Evolutionary conservation across 2,113 vertebrate species (phyloP).

Genomic region (Mesoclemmys tuberculata): DNA sequence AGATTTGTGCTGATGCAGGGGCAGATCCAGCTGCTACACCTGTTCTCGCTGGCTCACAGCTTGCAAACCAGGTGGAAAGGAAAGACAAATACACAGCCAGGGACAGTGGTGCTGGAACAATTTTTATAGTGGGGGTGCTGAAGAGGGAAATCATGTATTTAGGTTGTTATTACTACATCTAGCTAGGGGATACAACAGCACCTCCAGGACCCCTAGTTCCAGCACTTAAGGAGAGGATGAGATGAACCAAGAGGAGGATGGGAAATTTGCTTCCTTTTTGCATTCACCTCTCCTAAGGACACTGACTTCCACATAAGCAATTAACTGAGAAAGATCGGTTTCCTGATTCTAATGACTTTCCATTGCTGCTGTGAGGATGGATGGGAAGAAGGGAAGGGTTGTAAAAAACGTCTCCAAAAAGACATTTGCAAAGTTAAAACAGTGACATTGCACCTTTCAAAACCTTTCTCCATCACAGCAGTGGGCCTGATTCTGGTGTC

Average conservation of each 20-base stretch:
- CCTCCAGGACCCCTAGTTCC: too few relatives aligned
- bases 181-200: too few relatives aligned
- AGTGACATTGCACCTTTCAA: background rate
- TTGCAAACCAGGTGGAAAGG: background rate
- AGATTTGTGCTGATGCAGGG: background rate
- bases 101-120: too few relatives aligned
- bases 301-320: background rate
- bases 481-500: background rate
- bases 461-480: background rate
- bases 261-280: background rate
- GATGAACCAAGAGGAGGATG: background rate
- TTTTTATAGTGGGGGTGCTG: too few relatives aligned
- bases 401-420: background rate
- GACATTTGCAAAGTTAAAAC: background rate
- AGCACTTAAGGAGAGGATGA: background rate
- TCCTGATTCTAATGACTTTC: background rate
- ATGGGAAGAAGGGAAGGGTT: background rate
- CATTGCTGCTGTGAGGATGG: background rate
- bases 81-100: background rate
- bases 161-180: too few relatives aligned
- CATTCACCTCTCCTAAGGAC: background rate
- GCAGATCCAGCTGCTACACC: background rate
- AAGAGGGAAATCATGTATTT: too few relatives aligned
- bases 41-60: background rate
- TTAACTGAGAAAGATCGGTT: background rate